phyloP scores from a whole-genome alignment of 2,113 vertebrate species.

The Microcebus jonahi region DNA sequence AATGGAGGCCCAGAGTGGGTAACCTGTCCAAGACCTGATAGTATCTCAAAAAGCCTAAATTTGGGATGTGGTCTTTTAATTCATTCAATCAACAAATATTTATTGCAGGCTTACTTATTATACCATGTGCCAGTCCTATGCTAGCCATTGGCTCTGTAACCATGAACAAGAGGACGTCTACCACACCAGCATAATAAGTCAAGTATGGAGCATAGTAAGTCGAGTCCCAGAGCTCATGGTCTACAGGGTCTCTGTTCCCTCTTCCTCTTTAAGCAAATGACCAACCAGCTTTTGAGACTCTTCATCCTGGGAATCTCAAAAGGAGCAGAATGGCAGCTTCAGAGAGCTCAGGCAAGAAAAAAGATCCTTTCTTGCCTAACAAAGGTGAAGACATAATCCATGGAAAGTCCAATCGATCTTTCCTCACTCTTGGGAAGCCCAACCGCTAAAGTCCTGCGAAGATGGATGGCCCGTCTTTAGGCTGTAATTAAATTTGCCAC shows the following conservation, averaged over 20 bases:
- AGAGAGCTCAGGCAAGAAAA: not conserved
- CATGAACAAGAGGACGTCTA: not conserved
- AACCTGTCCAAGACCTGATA: not conserved
- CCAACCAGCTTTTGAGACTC: not conserved
- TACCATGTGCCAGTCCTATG: no score
- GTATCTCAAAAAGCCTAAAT: not conserved
- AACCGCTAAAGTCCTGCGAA: not conserved
- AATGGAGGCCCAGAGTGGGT: not conserved
- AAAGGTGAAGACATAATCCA: not conserved
- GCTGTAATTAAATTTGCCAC: constrained; percentile 78
- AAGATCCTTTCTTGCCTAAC: not conserved
- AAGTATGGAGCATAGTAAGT: not conserved
- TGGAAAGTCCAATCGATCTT: not conserved
- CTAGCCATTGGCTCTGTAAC: not conserved
- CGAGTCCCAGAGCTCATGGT: not conserved
- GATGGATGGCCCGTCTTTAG: constrained; percentile 49
- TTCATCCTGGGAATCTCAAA: not conserved
- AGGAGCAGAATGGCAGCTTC: not conserved
- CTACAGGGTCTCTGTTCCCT: not conserved
- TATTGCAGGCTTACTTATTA: not conserved
- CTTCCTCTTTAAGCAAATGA: not conserved
- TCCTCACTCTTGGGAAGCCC: not conserved
- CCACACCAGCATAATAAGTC: not conserved
- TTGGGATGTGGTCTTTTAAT: not conserved
- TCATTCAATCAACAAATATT: not conserved